Percentiles rank a stretch among this genome's conserved stretches.
These are phyloP conservation scores for Drosophila rufa DNA, from an alignment of 1,140 invertebrate species.

Conservation along the genomic window DNA sequence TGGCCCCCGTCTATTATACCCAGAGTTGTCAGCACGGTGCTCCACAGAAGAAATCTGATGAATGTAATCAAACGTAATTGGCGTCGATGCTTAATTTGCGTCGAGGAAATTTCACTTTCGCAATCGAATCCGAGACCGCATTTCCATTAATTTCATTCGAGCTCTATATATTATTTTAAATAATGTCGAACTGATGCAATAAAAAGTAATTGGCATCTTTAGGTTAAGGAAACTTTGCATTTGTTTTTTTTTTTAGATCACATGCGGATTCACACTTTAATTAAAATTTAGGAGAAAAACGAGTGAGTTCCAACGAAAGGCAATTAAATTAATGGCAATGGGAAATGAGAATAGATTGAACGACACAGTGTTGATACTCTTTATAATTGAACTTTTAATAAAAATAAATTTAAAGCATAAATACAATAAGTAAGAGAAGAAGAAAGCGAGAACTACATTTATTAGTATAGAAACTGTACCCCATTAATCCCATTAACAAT, in stretches of 20 bases:
- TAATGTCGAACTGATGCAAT: slow-evolving; percentile 17
- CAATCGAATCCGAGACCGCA: slow-evolving; percentile 18
- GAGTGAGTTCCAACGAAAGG: neutral
- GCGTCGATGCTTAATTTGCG: slow-evolving; percentile 30
- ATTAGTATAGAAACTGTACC: too few relatives aligned
- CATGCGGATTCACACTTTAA: slow-evolving; percentile 24
- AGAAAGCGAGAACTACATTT: too few relatives aligned
- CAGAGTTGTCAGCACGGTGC: slow-evolving; percentile 59
- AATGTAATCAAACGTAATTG: slow-evolving; percentile 71
- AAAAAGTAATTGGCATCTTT: slow-evolving; percentile 33
- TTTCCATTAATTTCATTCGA: slow-evolving; percentile 30
- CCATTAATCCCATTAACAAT: too few relatives aligned
- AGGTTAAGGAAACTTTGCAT: slow-evolving; percentile 13
- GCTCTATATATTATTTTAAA: slow-evolving; percentile 16
- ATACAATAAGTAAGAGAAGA: too few relatives aligned
- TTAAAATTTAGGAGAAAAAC: slow-evolving; percentile 25
- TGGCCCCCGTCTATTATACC: slow-evolving; percentile 33
- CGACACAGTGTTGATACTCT: slow-evolving; percentile 8
- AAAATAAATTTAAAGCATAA: too few relatives aligned
- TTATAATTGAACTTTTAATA: too few relatives aligned
- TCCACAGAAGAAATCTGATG: slow-evolving; percentile 46
- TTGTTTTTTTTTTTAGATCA: slow-evolving; percentile 8
- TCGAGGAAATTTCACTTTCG: slow-evolving; percentile 53
- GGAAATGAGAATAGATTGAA: neutral
- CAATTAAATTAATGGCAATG: slow-evolving; percentile 12